Base-by-base conservation (phyloP, 2,113 vertebrate species). In the Formicarius rufipectus region DNA sequence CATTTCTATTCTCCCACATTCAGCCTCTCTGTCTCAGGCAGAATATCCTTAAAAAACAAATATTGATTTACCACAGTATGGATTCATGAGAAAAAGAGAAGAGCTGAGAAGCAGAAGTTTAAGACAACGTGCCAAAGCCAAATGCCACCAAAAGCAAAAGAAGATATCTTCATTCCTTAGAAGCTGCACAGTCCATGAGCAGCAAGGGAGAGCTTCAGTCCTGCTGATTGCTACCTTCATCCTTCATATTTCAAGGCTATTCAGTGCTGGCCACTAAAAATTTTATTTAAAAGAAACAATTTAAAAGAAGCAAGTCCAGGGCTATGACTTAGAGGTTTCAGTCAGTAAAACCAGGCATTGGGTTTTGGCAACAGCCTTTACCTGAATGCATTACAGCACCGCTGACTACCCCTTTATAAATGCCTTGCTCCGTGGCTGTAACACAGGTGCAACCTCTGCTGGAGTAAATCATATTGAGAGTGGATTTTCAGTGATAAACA, bases 61-160 rank as follows among this genome's bases (percentile, higher is more conserved):
- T 7, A 2, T 27, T 80, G 55, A 87, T 91, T 90, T 92, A 89
- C 49, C 35, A 59, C 58, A 66, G 78, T 90, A 87, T 55, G 58
- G 82, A 89, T 76, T 64, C 45, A 30, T 24, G 21, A 86, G 37
- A 86, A 76, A 90, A 93, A 82, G 50, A 72, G 72, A 56, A 87
- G 50, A 78, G 52, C 40, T 92, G 40, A 90, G 77, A 89, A 95
- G 69, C 73, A 89, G 60, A 85, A 87, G 53, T 74, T 87, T 75
- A 91, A 83, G 79, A 53, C 28, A 63, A 55, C 14, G 39, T 33
- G 62, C 45, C 82, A 81, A 83, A 95, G 60, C 58, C 42, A 76
- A 90, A 77, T 52, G 39, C 21, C 71, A 66, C 53, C 30, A 81
- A 87, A 93, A 52, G 52, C 64, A 95, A 80, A 49, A 90, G 49